A percentile compares a stretch with the other conserved stretches of the same genome.
phyloP scores from a whole-genome alignment of 2,888 invertebrate species.

The Drosophila mulleri region DNA sequence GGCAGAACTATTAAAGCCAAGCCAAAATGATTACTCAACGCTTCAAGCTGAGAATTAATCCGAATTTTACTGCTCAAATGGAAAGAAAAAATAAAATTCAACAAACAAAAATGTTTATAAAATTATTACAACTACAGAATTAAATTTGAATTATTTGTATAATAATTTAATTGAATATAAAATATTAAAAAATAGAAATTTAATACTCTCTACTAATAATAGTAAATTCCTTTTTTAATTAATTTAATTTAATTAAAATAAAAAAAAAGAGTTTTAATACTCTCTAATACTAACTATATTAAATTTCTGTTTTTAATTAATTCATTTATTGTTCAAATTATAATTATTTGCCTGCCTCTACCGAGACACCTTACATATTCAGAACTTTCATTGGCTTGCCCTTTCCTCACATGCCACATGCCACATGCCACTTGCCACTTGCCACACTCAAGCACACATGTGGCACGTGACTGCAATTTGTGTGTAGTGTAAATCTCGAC shows the following conservation, averaged over 20 bases:
- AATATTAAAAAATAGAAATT: too few relatives aligned
- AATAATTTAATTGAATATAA: too few relatives aligned
- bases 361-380: neutral
- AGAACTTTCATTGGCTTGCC: neutral
- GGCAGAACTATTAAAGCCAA: constrained; percentile 47
- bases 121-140: too few relatives aligned
- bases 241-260: too few relatives aligned
- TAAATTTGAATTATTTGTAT: too few relatives aligned
- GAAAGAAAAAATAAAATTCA: too few relatives aligned
- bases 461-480: constrained; percentile 70
- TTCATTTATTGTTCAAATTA: neutral
- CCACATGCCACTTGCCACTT: neutral
- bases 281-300: too few relatives aligned
- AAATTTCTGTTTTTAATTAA: neutral
- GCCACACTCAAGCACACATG: constrained; percentile 40
- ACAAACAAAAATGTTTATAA: too few relatives aligned
- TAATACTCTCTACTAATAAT: too few relatives aligned
- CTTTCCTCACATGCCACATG: neutral
- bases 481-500: constrained; percentile 62
- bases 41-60: neutral
- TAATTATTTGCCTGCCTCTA: neutral
- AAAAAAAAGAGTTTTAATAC: too few relatives aligned
- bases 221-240: too few relatives aligned
- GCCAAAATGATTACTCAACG: constrained; percentile 26
- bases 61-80: neutral